Evolutionary conservation across 2,888 invertebrate species (phyloP), one percentile per base, ranked within the genome.

Genomic region (Cancer borealis): DNA sequence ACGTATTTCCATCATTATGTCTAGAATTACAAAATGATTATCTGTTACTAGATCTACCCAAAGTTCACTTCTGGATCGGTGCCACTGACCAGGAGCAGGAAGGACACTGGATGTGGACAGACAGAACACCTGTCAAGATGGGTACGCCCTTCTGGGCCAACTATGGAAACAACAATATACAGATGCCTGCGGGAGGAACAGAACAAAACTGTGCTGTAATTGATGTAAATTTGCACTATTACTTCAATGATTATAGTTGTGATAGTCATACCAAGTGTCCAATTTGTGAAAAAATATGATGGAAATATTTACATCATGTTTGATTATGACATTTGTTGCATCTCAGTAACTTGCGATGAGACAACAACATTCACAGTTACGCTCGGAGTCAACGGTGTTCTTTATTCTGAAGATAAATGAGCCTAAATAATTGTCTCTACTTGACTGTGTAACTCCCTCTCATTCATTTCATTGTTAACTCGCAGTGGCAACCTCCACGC

Each of bases 111-210:
- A 8, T n/a, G 26, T 92, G 91, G 91, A 46, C 30, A 30, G 91
- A 92, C 46, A 30, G 46, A 4, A 60, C 91, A 12, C 30, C 26
- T 6, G 91, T 92, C 45, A 21, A n/a, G 73, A 92, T 92, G 91
- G 45, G 73, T 21, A 73, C 91, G 60, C 91, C 91, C 5, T 92
- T 45, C 45, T 92, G 91, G 91, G 73, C 91, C 17, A 73, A 92
- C 46, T 21, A 66, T n/a, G 91, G 66, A 2, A 6, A 12, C n/a
- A 45, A 45, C 39, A 60, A 92, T 60, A 54, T 39, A 0, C 91
- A 92, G 45, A 26, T 30, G 66, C 91, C 91, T 73, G 46, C 17
- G 1, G 91, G 91, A 8, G 73, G 21, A 14, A 60, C 3, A n/a
- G 3, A 45, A 5, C 60, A 92, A 46, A 92, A 92, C 91, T 92